Percentiles rank a stretch among this genome's conserved stretches.
These are phyloP conservation scores for Pleuronectes platessa DNA, from an alignment of 2,113 vertebrate species.

Conservation along the genomic window DNA sequence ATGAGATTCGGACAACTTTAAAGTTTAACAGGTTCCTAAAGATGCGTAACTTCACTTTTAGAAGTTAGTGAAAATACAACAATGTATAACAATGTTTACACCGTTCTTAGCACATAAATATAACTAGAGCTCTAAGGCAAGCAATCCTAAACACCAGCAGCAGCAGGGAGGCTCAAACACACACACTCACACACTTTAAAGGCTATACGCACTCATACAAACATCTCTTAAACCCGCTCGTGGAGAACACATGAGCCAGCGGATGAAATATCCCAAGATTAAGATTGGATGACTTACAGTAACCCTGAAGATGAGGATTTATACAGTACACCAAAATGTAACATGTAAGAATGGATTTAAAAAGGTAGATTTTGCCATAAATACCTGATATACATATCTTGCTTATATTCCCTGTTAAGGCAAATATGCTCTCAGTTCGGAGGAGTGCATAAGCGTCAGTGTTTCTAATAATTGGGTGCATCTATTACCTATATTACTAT, in stretches of 20 bases:
- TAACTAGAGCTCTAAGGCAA: slow-evolving; percentile 1
- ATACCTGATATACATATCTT: slow-evolving; percentile 78
- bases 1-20: slow-evolving; percentile 5
- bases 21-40: background rate
- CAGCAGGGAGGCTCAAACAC: slow-evolving; percentile 22
- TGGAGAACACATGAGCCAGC: background rate
- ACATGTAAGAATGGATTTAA: slow-evolving; percentile 65
- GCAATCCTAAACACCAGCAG: slow-evolving; percentile 38
- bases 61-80: slow-evolving; percentile 16
- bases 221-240: slow-evolving; percentile 27
- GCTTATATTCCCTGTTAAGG: slow-evolving; percentile 77
- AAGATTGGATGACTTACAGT: slow-evolving; percentile 34
- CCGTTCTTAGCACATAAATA: slow-evolving; percentile 31
- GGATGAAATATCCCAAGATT: slow-evolving; percentile 66
- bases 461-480: slow-evolving; percentile 64
- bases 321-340: slow-evolving; percentile 73
- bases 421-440: slow-evolving; percentile 73
- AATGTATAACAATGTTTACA: slow-evolving; percentile 21
- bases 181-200: slow-evolving; percentile 28
- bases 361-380: slow-evolving; percentile 80
- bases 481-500: slow-evolving; percentile 65
- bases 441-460: slow-evolving; percentile 79
- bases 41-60: slow-evolving; percentile 16
- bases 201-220: slow-evolving; percentile 3
- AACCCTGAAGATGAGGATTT: slow-evolving; percentile 63